Percentiles rank a stretch among this genome's conserved stretches.
phyloP scores from a whole-genome alignment of 2,113 vertebrate genomes.

The Cinclus mexicanus region DNA sequence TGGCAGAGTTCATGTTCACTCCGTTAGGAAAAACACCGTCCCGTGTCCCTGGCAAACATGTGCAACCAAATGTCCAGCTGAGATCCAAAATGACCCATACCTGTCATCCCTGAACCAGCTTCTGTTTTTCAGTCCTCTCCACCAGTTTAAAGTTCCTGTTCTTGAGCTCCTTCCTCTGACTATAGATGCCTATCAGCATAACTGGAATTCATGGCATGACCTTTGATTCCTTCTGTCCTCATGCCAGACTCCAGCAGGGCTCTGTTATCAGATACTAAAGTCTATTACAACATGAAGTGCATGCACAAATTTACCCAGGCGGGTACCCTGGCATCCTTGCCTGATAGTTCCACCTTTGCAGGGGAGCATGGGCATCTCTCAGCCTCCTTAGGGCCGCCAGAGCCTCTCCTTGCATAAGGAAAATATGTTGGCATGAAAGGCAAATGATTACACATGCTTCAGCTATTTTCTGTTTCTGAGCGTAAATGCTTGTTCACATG shows the following conservation, averaged over 20 bases:
- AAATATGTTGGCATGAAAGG: slow-evolving; percentile 47
- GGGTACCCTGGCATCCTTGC: slow-evolving; percentile 26
- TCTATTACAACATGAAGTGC: slow-evolving; percentile 53
- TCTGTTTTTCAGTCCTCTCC: neutral
- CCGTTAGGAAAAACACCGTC: neutral
- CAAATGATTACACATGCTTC: slow-evolving; percentile 26
- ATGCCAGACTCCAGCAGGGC: slow-evolving; percentile 65
- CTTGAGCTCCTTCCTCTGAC: slow-evolving; percentile 49
- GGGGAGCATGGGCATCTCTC: slow-evolving; percentile 32
- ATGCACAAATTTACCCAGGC: slow-evolving; percentile 68
- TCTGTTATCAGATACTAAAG: slow-evolving; percentile 63
- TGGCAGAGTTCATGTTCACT: neutral
- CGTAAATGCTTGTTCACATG: neutral
- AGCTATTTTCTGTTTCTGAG: slow-evolving; percentile 24
- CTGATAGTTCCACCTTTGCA: slow-evolving; percentile 44
- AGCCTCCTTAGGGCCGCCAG: slow-evolving; percentile 56
- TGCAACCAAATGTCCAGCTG: fast-evolving
- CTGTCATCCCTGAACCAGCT: neutral
- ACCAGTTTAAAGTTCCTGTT: slow-evolving; percentile 7
- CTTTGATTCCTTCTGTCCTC: slow-evolving; percentile 63
- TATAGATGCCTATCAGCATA: slow-evolving; percentile 65
- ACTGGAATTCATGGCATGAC: slow-evolving; percentile 68
- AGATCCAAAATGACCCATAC: neutral
- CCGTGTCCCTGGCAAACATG: neutral
- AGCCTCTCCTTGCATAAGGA: slow-evolving; percentile 36